Percentiles rank a stretch among this genome's conserved stretches.
These are phyloP conservation scores for Seira ritae DNA, from an alignment of 2,888 invertebrate genomes.

Conservation along the genomic window DNA sequence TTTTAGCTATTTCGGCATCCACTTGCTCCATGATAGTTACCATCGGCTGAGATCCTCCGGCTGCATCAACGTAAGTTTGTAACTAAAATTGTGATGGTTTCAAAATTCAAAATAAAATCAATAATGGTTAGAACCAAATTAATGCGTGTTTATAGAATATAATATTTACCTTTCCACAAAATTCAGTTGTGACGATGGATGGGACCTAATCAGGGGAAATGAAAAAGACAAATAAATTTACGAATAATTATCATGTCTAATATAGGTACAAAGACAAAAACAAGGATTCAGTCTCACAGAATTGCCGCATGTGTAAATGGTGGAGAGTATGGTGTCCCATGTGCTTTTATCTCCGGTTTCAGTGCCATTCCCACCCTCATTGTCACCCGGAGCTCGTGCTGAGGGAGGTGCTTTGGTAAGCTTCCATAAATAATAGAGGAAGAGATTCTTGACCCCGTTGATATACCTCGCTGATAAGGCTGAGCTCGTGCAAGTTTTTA, in stretches of 20 bases:
- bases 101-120: not conserved
- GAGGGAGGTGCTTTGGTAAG: not conserved
- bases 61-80: not conserved
- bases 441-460: conserved; percentile 47
- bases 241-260: no score
- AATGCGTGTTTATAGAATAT: not conserved
- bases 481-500: conserved; percentile 18
- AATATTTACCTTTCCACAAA: conserved; percentile 25
- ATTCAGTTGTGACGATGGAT: not conserved
- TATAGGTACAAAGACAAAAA: no score
- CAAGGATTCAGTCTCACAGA: no score
- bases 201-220: no score
- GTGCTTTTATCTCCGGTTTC: not conserved
- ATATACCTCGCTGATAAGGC: conserved; percentile 30
- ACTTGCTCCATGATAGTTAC: conserved; percentile 20
- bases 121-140: not conserved
- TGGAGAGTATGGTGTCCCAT: conserved; percentile 24
- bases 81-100: conserved; percentile 20
- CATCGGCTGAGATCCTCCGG: conserved; percentile 15
- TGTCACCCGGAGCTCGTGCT: not conserved
- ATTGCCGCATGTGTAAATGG: conserved; percentile 21
- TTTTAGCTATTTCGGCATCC: conserved; percentile 32
- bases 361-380: not conserved
- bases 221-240: no score
- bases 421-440: conserved; percentile 47